phyloP scores from a whole-genome alignment of 2,113 vertebrate species.

The Oryzias woworae region DNA sequence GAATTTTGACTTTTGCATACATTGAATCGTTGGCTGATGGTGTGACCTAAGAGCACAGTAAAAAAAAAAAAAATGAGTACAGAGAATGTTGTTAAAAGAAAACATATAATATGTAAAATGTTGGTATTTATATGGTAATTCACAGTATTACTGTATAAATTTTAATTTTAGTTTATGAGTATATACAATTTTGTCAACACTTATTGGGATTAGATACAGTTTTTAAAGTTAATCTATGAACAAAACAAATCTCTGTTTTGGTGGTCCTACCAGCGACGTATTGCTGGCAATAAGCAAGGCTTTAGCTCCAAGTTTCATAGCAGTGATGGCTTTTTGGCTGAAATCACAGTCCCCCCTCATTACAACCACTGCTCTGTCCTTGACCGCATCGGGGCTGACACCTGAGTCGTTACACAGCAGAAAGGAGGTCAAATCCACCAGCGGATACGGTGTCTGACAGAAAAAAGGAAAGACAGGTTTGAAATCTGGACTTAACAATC shows the following conservation, averaged over 20 bases:
- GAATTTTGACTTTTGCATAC: conserved; percentile 80
- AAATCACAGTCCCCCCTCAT: conserved; percentile 82
- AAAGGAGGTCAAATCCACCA: conserved; percentile 82
- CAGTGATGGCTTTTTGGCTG: conserved; percentile 84
- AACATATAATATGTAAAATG: not conserved
- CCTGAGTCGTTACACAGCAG: conserved; percentile 80
- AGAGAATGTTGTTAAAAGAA: conserved; percentile 7
- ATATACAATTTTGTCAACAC: too few species aligned
- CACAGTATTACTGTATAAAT: too few species aligned
- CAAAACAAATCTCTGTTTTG: not conserved
- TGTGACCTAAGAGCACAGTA: conserved; percentile 67
- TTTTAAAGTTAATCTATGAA: not conserved
- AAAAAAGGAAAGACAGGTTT: not conserved
- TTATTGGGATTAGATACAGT: not conserved
- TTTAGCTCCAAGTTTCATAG: conserved; percentile 79
- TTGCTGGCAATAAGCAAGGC: conserved; percentile 85
- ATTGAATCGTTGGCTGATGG: conserved; percentile 81
- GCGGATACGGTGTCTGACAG: conserved; percentile 67
- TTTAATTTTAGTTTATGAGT: too few species aligned
- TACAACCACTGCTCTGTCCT: conserved; percentile 84
- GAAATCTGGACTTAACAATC: not conserved
- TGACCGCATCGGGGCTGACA: conserved; percentile 62
- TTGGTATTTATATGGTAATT: not conserved
- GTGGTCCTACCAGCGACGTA: conserved; percentile 75
- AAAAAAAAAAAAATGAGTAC: not conserved